phyloP scores from a whole-genome alignment of 2,797 vertebrate genomes.

The Manis javanica region DNA sequence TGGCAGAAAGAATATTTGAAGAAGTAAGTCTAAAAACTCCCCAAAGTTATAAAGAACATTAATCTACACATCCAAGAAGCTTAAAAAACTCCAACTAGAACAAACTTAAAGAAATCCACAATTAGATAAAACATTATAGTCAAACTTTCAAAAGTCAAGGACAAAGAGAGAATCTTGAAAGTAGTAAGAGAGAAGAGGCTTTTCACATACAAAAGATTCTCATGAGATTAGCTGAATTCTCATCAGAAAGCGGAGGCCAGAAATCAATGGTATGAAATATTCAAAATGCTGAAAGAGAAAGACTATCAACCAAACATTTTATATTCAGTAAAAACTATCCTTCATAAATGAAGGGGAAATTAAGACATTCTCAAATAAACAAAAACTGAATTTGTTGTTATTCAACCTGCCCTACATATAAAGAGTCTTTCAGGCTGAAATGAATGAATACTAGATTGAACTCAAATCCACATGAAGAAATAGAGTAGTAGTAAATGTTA shows the following conservation, averaged over 20 bases:
- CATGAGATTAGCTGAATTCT: constrained; percentile 1
- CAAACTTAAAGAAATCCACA: background rate
- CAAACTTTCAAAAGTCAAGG: background rate
- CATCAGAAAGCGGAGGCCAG: constrained; percentile 4
- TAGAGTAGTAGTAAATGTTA: background rate
- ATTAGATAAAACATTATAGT: background rate
- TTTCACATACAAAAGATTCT: background rate
- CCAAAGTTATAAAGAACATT: constrained; percentile 12
- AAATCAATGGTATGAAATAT: background rate
- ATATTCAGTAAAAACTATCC: constrained; percentile 13
- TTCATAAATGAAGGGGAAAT: constrained; percentile 36
- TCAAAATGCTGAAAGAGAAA: constrained; percentile 20
- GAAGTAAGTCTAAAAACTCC: background rate
- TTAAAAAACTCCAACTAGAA: background rate
- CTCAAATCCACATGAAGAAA: background rate
- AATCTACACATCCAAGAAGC: background rate
- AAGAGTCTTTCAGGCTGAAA: background rate
- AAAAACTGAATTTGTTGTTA: constrained; percentile 22
- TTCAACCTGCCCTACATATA: background rate
- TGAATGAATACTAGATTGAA: background rate
- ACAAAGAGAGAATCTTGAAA: constrained; percentile 26
- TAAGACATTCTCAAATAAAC: constrained; percentile 22
- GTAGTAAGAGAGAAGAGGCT: constrained; percentile 20
- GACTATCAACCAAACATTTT: constrained; percentile 5
- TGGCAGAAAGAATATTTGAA: background rate